Evolutionary conservation across 1,140 invertebrate genomes (phyloP), one percentile per base, ranked within the genome.

Genomic region (Aleiodes sp.): DNA sequence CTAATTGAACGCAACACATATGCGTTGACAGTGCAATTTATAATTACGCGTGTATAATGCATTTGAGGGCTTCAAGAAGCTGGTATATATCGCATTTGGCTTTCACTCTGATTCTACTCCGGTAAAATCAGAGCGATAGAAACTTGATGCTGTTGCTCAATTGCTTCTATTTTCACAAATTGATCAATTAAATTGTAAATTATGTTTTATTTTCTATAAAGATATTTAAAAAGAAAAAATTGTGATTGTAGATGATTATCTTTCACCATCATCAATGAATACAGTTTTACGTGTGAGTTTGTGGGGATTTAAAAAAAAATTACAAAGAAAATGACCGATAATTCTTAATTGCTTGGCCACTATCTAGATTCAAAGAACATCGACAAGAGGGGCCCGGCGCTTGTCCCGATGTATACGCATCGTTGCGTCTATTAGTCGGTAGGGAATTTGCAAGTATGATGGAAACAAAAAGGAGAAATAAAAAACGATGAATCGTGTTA

Each of bases 371-470:
- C 16, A n/a, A 14, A 29, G 33, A 57, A 33, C 31, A 43, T 61
- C 35, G n/a, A n/a, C 57, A 71, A 65, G 62, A 70, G 31, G 21
- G 57, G 16, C 67, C 70, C 66, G 73, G 72, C 71, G 75, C 76
- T 76, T 78, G 78, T 80, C 78, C 71, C 73, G 71, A 46, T 46
- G 41, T 52, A 73, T 76, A 80, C 71, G 73, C 78, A 78, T 78
- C 80, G 80, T 80, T 78, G 79, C 78, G 77, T 81, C 79, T 82
- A 82, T 82, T 82, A 82, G 70, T 70, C 35, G 33, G 28, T 35
- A 10, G 52, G 39, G 59, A 73, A 82, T 82, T 81, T 81, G 80
- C 80, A 82, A 82, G 78, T 82, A 80, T 80, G 80, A 82, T 81
- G 80, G 29, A 24, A 65, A 14, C 10, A 65, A 12, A n/a, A n/a